Evolutionary conservation across 2,888 invertebrate species (phyloP), one percentile per base, ranked within the genome.

Genomic region (Stenurella melanura): DNA sequence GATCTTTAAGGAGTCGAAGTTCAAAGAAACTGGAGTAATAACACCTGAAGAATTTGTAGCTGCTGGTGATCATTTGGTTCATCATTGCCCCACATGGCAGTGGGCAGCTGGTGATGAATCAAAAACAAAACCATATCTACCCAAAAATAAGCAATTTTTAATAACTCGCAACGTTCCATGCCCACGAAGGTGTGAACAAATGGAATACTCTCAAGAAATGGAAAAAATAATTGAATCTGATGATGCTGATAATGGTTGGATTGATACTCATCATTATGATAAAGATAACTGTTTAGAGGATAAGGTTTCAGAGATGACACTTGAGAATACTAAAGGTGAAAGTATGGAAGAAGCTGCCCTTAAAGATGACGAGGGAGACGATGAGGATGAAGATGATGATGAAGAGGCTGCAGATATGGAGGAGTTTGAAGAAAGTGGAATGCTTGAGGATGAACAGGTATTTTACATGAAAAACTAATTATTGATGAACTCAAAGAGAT

Each of bases 1-100:
- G 4, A 42, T 42, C 70, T 77, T 79, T 30, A 84, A 98, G 98
- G 97, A 98, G 90, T 98, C 98, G 6, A 98, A 97, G 90, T 99
- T 98, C 89, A 94, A 96, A 84, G 98, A 99, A 90, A 99, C 98
- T 15, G 99, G 99, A 42, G 98, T 99, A 2, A 89, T 99, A 34
- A 99, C 98, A n/a, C 99, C 99, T 0, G 98, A 98, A 89, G 99
- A 99, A 91, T 99, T 99, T 92, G 97, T 99, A 4, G 97, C 96
- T 4, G 99, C 99, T 19, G 99, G 99, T 0, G 99, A 99, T 87
- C 99, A 99, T 90, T 90, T 99, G 74, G 98, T 99, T 0, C 98
- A 99, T 90, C 98, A 99, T 88, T 99, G 99, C 88, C 99, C 99
- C 0, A 99, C 99, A 0, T 99, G 99, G 99, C 97, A 98, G 87